Conservation (phyloP, 2,797 vertebrate species). For the Lithobates pipiens region DNA sequence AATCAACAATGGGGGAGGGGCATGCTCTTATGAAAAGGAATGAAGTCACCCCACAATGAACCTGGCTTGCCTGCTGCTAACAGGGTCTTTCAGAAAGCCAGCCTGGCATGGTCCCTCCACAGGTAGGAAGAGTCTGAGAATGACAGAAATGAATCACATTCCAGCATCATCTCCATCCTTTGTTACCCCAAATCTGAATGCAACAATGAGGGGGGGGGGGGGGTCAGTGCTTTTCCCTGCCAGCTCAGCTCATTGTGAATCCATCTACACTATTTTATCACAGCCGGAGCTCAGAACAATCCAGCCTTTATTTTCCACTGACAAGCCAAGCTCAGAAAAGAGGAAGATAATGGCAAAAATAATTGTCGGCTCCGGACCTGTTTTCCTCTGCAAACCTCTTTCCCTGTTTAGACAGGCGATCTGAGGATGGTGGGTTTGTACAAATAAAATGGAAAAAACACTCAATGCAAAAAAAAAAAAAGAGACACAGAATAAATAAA, state of each 20-base stretch:
- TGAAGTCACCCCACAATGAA: no score
- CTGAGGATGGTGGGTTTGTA: background rate
- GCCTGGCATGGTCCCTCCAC: background rate
- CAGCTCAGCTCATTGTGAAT: background rate
- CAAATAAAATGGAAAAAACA: background rate
- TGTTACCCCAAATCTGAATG: background rate
- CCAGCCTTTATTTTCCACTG: no score
- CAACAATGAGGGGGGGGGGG: background rate
- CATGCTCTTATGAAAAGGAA: no score
- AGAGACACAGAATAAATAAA: no score
- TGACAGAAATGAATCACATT: slow-evolving; percentile 2
- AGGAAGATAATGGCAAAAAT: background rate
- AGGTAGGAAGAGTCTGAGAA: background rate
- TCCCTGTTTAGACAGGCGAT: no score
- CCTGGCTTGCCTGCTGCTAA: background rate
- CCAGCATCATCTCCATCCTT: background rate
- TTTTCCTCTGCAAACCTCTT: background rate
- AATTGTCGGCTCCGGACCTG: background rate
- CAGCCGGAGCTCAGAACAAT: no score
- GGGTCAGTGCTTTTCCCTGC: background rate
- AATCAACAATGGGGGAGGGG: no score
- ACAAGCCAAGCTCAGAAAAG: no score
- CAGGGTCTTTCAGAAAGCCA: background rate
- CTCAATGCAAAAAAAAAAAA: no score
- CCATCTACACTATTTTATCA: background rate